These are phyloP conservation scores for Microcebus lehilahytsara DNA, from an alignment of 2,113 vertebrate species.

Conservation along the genomic window DNA sequence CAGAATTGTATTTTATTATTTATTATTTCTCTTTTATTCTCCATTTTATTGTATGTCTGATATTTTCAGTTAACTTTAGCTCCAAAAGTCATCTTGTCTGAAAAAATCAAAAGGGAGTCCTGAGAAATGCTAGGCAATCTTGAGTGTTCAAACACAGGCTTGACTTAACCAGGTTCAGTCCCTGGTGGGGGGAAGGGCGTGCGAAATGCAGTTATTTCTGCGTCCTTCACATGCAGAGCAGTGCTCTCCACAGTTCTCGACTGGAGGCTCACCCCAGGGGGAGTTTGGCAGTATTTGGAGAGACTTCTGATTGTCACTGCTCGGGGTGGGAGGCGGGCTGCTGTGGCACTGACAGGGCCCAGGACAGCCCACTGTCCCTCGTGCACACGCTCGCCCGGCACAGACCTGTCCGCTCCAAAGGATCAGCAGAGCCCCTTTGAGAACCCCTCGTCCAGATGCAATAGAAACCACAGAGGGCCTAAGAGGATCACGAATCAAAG, in stretches of 20 bases:
- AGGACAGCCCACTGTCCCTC: not conserved
- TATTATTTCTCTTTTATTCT: constrained; percentile 26
- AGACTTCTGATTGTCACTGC: not conserved
- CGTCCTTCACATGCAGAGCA: constrained; percentile 35
- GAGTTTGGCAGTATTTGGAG: not conserved
- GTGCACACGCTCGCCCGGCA: no score
- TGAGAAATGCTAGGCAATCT: constrained; percentile 67
- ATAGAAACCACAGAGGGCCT: not conserved
- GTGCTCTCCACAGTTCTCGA: not conserved
- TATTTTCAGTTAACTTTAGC: not conserved
- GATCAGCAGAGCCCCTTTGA: rapidly evolving
- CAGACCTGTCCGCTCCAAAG: not conserved
- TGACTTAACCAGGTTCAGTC: constrained; percentile 68
- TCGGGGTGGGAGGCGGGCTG: no score
- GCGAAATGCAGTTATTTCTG: constrained; percentile 52
- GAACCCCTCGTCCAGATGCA: not conserved
- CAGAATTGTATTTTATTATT: not conserved
- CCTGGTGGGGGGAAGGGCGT: not conserved
- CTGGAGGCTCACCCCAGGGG: not conserved
- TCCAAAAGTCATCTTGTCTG: not conserved
- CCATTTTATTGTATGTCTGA: constrained; percentile 65
- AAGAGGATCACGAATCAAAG: constrained; percentile 54
- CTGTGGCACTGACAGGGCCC: no score
- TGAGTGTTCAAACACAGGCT: constrained; percentile 68
- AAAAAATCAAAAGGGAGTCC: not conserved